A percentile compares a stretch with the other conserved stretches of the same genome.
Conservation (phyloP, 2,888 invertebrate genomes). For the Eurytoma californica region DNA sequence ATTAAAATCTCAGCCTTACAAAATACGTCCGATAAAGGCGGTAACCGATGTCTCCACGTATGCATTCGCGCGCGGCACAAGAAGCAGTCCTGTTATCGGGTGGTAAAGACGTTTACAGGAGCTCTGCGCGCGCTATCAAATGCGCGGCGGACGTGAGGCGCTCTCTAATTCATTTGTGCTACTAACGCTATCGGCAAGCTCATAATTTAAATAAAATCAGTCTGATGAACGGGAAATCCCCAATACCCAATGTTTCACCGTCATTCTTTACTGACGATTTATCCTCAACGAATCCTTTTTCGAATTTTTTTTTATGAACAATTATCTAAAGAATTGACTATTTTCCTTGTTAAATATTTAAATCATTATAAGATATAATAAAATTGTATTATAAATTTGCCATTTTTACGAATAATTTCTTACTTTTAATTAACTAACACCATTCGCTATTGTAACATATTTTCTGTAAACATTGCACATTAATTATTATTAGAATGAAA, state of each 20-base stretch:
- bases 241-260: neutral
- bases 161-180: conserved; percentile 73
- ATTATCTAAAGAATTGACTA: too few species aligned
- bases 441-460: too few species aligned
- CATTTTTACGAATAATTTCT: too few species aligned
- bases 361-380: too few species aligned
- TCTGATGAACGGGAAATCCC: neutral
- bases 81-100: conserved; percentile 64
- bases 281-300: neutral
- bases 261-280: neutral
- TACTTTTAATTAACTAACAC: too few species aligned
- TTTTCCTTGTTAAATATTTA: too few species aligned
- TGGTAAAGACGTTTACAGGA: conserved; percentile 73
- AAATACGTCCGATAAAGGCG: conserved; percentile 28
- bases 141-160: conserved; percentile 63
- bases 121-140: conserved; percentile 65
- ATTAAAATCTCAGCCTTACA: conserved; percentile 30
- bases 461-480: too few species aligned
- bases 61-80: conserved; percentile 10
- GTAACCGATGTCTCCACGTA: conserved; percentile 15
- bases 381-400: too few species aligned
- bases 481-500: too few species aligned
- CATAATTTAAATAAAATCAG: conserved; percentile 51
- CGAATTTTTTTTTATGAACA: neutral
- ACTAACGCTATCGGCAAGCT: conserved; percentile 57